Evolutionary conservation across 1,140 invertebrate species (phyloP).

Genomic region (Listronotus oregonensis): DNA sequence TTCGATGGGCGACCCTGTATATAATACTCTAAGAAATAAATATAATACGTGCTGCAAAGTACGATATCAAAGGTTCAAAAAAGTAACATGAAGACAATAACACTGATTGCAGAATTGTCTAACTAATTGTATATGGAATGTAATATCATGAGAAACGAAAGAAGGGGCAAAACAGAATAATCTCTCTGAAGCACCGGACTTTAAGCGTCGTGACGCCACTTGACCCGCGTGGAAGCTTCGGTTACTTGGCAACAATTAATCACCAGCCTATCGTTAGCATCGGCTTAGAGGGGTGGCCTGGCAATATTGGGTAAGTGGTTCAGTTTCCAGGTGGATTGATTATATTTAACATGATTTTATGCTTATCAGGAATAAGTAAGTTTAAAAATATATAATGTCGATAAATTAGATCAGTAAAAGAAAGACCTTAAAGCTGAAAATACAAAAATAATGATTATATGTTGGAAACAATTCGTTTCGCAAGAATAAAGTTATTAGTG

Average conservation of each 20-base stretch:
- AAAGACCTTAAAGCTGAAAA: too few species aligned
- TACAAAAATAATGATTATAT: too few species aligned
- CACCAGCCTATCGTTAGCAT: conserved; percentile 26
- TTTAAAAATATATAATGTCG: too few species aligned
- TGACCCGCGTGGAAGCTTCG: conserved; percentile 26
- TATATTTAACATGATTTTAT: conserved; percentile 5
- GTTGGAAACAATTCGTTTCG: too few species aligned
- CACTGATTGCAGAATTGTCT: conserved; percentile 13
- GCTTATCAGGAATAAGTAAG: background rate
- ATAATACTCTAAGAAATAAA: too few species aligned
- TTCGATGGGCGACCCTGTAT: too few species aligned
- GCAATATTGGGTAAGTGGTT: conserved; percentile 17
- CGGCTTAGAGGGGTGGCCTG: conserved; percentile 16
- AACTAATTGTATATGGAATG: conserved; percentile 19
- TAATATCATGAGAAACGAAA: conserved; percentile 10
- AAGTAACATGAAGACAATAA: background rate
- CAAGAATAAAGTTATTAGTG: too few species aligned
- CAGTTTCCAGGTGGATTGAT: conserved; percentile 23
- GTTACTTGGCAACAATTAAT: conserved; percentile 32
- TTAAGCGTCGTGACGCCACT: conserved; percentile 28
- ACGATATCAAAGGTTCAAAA: background rate
- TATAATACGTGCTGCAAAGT: too few species aligned
- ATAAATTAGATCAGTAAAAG: too few species aligned
- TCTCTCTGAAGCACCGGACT: conserved; percentile 15
- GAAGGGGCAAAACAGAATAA: conserved; percentile 6